phyloP scores from a whole-genome alignment of 2,113 vertebrate genomes.

The Picathartes gymnocephalus region DNA sequence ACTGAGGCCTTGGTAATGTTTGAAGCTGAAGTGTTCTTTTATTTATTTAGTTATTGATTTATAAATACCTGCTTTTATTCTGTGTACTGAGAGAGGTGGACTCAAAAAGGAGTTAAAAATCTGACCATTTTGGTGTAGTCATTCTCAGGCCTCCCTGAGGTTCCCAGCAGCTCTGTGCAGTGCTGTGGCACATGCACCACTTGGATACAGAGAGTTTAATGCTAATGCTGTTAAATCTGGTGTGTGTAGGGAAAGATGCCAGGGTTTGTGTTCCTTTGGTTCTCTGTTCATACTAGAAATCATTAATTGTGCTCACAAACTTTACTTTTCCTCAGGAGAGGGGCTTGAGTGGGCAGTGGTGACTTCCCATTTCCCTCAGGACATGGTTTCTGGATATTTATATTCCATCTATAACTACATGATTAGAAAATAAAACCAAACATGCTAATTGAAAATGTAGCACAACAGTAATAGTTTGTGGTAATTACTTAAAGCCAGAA shows the following conservation, averaged over 20 bases:
- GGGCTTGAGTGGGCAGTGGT: background rate
- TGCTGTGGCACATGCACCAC: accelerated
- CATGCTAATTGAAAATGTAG: background rate
- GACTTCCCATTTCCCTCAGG: background rate
- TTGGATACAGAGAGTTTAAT: background rate
- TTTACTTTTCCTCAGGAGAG: background rate
- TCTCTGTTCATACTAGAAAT: background rate
- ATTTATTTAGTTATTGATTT: background rate
- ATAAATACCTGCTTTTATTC: background rate
- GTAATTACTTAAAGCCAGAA: background rate
- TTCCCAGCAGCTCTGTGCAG: background rate
- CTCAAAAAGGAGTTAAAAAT: background rate
- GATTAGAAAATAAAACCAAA: background rate
- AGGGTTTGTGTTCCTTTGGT: background rate
- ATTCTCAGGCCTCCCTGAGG: background rate
- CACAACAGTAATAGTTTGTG: background rate
- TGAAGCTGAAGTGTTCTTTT: background rate
- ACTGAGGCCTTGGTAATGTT: background rate
- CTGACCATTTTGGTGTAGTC: background rate
- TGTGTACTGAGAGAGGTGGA: accelerated
- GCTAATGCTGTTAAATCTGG: accelerated
- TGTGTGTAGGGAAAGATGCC: background rate
- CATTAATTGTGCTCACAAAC: background rate
- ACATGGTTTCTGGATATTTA: background rate
- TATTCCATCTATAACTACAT: background rate